Conservation (phyloP, 2,113 vertebrate genomes). For the Promerops cafer region DNA sequence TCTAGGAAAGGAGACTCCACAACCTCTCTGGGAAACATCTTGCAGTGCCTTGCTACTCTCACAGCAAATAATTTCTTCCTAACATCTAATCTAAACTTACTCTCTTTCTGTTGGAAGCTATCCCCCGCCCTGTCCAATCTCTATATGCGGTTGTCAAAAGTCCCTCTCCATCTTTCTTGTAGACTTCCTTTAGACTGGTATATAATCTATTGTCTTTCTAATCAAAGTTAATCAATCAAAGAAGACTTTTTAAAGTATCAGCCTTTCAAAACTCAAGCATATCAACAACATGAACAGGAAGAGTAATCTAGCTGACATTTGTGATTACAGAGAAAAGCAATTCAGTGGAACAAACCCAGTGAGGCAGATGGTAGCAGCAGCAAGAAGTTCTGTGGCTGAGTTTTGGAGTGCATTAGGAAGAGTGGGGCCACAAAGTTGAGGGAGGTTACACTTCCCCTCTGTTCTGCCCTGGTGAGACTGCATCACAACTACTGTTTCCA, state of each 20-base stretch:
- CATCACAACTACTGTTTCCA: background rate
- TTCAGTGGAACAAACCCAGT: background rate
- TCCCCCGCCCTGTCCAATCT: background rate
- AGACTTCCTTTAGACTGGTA: background rate
- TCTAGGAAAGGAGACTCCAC: background rate
- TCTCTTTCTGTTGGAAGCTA: background rate
- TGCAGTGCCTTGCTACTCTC: background rate
- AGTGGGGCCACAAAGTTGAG: background rate
- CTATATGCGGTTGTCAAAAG: background rate
- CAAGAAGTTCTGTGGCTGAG: background rate
- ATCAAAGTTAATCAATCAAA: background rate
- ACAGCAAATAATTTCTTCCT: background rate
- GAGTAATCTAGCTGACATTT: background rate
- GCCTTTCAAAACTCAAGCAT: background rate
- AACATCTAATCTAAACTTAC: background rate
- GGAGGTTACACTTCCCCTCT: background rate
- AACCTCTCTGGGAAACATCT: background rate
- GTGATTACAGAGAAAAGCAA: background rate
- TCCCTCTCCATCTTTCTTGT: background rate
- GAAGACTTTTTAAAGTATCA: background rate
- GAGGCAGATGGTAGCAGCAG: background rate
- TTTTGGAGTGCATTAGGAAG: background rate
- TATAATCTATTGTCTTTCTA: background rate
- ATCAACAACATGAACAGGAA: background rate
- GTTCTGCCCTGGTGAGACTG: background rate